Percentiles rank a stretch among this genome's conserved stretches.
phyloP scores from a whole-genome alignment of 2,797 vertebrate species.

The Scomberomorus guttatus region DNA sequence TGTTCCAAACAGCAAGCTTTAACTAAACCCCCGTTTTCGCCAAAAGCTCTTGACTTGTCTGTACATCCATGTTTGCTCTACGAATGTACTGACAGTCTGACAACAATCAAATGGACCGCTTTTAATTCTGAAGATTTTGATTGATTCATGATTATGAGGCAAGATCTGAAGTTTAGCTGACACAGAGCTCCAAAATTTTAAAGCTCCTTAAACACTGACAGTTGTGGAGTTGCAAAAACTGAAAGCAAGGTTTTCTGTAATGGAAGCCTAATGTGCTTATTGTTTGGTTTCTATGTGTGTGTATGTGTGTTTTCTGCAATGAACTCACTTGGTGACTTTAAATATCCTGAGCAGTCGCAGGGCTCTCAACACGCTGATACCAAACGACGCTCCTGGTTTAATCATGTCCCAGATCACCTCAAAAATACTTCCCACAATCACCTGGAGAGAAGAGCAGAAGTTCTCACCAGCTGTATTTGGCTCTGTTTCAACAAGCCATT shows the following conservation, averaged over 20 bases:
- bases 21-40: too few relatives aligned
- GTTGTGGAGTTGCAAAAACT: background rate
- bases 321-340: constrained; percentile 97
- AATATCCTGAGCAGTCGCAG: constrained; percentile 96
- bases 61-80: too few relatives aligned
- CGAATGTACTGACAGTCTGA: too few relatives aligned
- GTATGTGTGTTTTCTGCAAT: constrained; percentile 6
- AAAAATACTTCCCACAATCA: constrained; percentile 97
- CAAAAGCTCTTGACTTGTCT: too few relatives aligned
- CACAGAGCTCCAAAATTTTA: too few relatives aligned
- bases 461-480: background rate
- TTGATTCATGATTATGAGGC: too few relatives aligned
- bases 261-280: background rate
- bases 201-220: background rate
- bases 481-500: background rate
- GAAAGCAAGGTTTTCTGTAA: background rate
- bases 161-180: too few relatives aligned
- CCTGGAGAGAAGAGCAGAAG: constrained; percentile 80
- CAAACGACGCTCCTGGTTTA: constrained; percentile 95
- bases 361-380: constrained; percentile 96
- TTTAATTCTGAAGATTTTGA: too few relatives aligned
- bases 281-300: background rate
- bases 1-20: background rate
- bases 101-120: too few relatives aligned
- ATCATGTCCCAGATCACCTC: constrained; percentile 97